Conservation (phyloP, 37 sponge, comb jelly and placozoan species). For the Diacarnus erythraeanus region DNA sequence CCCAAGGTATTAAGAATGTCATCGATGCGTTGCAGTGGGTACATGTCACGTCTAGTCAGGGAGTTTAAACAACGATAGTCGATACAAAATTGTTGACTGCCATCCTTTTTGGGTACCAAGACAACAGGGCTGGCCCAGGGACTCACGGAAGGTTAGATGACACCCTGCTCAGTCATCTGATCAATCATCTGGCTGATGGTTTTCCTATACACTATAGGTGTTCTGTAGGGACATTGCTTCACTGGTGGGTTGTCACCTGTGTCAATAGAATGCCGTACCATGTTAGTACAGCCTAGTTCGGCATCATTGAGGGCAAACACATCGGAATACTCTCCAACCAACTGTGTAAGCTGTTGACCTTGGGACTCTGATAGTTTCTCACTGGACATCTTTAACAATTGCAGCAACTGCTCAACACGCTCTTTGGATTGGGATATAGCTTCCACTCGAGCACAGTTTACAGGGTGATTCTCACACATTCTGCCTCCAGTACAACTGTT, state of each 20-base stretch:
- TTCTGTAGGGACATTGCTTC: conserved; percentile 24
- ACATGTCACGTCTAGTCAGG: conserved; percentile 47
- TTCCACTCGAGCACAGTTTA: conserved; percentile 2
- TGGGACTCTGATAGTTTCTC: not conserved
- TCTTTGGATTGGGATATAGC: not conserved
- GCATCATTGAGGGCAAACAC: conserved; percentile 40
- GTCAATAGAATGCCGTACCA: conserved; percentile 34
- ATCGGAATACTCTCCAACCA: conserved; percentile 17
- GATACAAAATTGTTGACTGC: conserved; percentile 50
- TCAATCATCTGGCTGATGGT: conserved; percentile 32
- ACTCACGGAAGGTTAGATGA: conserved; percentile 49
- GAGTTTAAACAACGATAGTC: conserved; percentile 64
- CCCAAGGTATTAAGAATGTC: conserved; percentile 18
- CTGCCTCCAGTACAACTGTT: not conserved
- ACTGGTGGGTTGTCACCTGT: conserved; percentile 53
- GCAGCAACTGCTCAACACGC: not conserved
- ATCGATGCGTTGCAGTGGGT: conserved; percentile 44
- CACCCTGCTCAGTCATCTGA: conserved; percentile 45
- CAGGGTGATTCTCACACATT: not conserved
- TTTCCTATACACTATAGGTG: conserved; percentile 17
- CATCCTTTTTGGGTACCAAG: no score
- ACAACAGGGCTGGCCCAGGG: no score
- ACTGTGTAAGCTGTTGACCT: not conserved
- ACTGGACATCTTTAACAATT: not conserved
- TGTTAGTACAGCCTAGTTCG: conserved; percentile 48